Evolutionary conservation across 2,888 invertebrate genomes (phyloP).

Genomic region (Luperina nickerlii): DNA sequence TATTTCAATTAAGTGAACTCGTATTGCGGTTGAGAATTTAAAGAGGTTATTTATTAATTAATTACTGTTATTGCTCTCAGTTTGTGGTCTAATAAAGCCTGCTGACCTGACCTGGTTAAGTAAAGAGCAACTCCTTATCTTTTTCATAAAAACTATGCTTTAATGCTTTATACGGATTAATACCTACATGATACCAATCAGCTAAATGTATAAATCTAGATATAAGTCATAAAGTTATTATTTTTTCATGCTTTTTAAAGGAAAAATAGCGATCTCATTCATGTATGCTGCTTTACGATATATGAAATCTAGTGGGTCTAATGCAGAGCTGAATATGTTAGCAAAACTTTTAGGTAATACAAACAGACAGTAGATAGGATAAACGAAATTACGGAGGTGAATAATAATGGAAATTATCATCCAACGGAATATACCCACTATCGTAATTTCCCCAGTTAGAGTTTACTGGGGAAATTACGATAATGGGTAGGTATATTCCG

Average conservation of each 20-base stretch:
- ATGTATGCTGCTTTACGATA: neutral
- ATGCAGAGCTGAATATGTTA: neutral
- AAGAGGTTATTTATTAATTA: slow-evolving; percentile 47
- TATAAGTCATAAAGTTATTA: neutral
- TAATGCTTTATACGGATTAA: slow-evolving; percentile 1
- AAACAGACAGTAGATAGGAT: neutral
- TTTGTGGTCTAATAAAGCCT: slow-evolving; percentile 9
- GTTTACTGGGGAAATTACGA: too few relatives aligned
- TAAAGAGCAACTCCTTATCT: slow-evolving; percentile 13
- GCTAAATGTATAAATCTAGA: neutral
- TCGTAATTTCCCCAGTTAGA: too few relatives aligned
- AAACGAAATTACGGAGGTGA: neutral
- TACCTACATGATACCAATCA: slow-evolving; percentile 8
- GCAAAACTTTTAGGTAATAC: neutral
- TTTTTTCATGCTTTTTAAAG: neutral
- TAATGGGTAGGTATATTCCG: too few relatives aligned
- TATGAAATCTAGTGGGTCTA: neutral
- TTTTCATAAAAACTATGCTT: slow-evolving; percentile 1
- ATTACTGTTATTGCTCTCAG: slow-evolving; percentile 34
- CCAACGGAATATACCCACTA: too few relatives aligned
- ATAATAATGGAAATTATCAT: neutral
- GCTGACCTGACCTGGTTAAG: slow-evolving; percentile 38
- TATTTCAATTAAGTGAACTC: slow-evolving; percentile 52
- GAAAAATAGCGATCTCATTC: neutral
- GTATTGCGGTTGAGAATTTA: slow-evolving; percentile 50